Evolutionary conservation across 2,797 vertebrate species (phyloP).

Genomic region (Bradypus variegatus): DNA sequence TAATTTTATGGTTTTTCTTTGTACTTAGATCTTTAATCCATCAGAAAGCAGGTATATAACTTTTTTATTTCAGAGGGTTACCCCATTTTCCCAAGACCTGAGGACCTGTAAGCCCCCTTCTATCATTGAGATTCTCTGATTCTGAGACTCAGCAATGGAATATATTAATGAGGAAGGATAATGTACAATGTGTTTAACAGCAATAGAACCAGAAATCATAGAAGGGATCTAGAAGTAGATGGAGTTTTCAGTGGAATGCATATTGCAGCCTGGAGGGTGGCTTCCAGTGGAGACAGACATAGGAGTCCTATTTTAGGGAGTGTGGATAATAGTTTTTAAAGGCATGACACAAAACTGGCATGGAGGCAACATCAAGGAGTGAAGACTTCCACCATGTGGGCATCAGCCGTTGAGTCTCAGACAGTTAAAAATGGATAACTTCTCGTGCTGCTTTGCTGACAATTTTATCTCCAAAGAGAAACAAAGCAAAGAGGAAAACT

Average conservation of each 20-base stretch:
- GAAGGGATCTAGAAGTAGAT: background rate
- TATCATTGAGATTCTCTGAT: background rate
- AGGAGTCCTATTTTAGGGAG: background rate
- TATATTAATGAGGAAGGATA: background rate
- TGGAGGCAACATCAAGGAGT: conserved; percentile 1
- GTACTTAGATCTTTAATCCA: background rate
- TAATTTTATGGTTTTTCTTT: background rate
- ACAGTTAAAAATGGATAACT: conserved; percentile 37
- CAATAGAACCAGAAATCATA: background rate
- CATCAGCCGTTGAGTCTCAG: conserved; percentile 10
- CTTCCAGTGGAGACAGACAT: background rate
- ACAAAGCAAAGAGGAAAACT: conserved; percentile 28
- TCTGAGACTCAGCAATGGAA: background rate
- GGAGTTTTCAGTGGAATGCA: background rate
- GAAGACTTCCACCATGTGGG: conserved; percentile 35
- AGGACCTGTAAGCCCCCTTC: background rate
- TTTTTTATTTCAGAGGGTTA: background rate
- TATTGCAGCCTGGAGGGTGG: background rate
- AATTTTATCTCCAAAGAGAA: conserved; percentile 33
- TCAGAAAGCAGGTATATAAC: background rate
- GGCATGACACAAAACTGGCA: conserved; percentile 3
- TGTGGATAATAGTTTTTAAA: background rate
- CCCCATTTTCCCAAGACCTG: background rate
- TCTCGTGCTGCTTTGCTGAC: conserved; percentile 39
- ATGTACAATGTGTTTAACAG: background rate